Base-by-base conservation (phyloP, 1,140 invertebrate species). In the Tyrophagus putrescentiae region DNA sequence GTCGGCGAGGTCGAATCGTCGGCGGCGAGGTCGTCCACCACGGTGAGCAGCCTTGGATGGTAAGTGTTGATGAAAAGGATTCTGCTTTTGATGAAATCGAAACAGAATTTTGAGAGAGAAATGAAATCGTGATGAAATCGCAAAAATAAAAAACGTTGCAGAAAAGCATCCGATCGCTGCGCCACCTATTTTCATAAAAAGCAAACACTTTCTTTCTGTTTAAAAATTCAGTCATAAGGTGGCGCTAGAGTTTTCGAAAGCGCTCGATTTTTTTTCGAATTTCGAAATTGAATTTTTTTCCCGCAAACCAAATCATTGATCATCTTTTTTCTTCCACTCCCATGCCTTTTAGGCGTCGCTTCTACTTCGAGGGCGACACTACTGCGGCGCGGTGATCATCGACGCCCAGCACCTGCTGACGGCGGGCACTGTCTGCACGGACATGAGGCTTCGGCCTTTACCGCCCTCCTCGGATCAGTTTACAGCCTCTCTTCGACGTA, bases 361-460 rank as follows among this genome's bases (percentile, higher is more conserved):
- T 23, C 39, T 60, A 2, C 28, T 66, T 7, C 52, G 48, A 23
- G 61, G 61, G 0, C 31, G 60, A 36, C 65, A 65, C 48, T 62
- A 62, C 33, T 92, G 88, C 70, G 88, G 87, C 0, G 88, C 85
- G 2, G 80, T 83, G 1, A 75, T 93, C 31, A 76, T 83, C 28
- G 82, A 83, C 62, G 76, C 80, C 34, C 71, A 76, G 6, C 88
- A 83, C 80, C 72, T 93, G 36, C 64, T 93, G 3, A 90, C 87
- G 1, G 88, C 90, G 0, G 88, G 0, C 89, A 93, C 71, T 93
- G 89, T 68, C 76, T 91, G 9, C 53, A 84, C 34, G 62, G 62
- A 25, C 62, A 65, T 41, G 41, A 34, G 28, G 28, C 62, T 7
- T 29, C 48, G 5, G 44, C 62, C 21, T 65, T 65, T 45, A 45